A percentile compares a stretch with the other conserved stretches of the same genome.
These are phyloP conservation scores for Anarhynchus alexandrinus DNA, from an alignment of 2,113 vertebrate genomes.

Conservation along the genomic window DNA sequence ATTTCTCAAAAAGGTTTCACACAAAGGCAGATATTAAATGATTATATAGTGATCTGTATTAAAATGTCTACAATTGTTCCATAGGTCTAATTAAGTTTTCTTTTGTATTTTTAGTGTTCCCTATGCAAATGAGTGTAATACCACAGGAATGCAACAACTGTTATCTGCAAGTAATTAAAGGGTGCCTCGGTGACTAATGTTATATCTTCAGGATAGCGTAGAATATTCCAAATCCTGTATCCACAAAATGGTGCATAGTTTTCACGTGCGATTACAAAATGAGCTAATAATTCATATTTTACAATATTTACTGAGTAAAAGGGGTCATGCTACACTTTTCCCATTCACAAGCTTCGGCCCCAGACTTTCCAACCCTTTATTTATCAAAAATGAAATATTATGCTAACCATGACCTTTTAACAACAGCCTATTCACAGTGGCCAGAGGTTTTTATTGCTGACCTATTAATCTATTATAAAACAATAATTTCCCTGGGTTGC, in stretches of 20 bases:
- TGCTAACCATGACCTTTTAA: constrained; percentile 55
- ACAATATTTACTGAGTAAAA: constrained; percentile 39
- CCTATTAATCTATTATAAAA: constrained; percentile 62
- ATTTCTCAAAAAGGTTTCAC: neutral
- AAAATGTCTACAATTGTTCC: neutral
- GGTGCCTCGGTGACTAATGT: neutral
- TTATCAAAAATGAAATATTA: constrained; percentile 57
- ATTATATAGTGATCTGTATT: neutral
- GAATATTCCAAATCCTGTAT: neutral
- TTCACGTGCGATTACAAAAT: neutral
- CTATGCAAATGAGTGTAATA: neutral
- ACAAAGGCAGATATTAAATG: neutral
- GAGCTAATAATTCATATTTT: constrained; percentile 32
- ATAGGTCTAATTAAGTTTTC: neutral
- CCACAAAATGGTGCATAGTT: neutral
- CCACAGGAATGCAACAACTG: neutral
- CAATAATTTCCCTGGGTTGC: neutral
- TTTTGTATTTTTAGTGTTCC: neutral
- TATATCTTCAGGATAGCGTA: neutral
- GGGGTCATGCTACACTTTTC: constrained; percentile 43
- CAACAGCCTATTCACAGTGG: constrained; percentile 14
- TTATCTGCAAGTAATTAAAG: neutral
- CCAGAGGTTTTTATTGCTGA: constrained; percentile 51
- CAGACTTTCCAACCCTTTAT: constrained; percentile 55
- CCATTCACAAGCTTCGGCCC: neutral